A percentile compares a stretch with the other conserved stretches of the same genome.
These are phyloP conservation scores for Myotis daubentonii DNA, from an alignment of 2,797 vertebrate genomes.

Conservation along the genomic window DNA sequence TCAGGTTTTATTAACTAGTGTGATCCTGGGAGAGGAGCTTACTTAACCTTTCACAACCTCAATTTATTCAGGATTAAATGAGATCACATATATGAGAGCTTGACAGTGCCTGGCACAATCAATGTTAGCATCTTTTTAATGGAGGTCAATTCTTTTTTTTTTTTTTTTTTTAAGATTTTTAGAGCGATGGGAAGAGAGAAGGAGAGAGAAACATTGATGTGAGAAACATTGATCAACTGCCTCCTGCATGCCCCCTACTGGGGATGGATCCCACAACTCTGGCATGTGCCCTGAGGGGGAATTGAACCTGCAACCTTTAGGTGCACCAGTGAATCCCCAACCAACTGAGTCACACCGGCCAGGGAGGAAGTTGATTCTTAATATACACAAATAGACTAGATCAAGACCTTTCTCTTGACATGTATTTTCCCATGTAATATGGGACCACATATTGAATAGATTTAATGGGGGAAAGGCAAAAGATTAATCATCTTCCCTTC, in stretches of 20 bases:
- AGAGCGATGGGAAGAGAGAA: neutral
- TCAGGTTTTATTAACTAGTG: neutral
- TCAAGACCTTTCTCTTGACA: neutral
- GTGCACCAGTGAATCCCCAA: neutral
- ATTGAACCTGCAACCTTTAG: neutral
- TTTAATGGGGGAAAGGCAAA: neutral
- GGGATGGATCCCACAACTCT: neutral
- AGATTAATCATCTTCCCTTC: neutral
- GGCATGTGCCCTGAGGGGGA: neutral
- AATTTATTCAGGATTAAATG: slow-evolving; percentile 7
- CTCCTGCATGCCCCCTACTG: neutral
- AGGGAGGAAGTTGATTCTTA: neutral
- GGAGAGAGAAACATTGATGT: neutral
- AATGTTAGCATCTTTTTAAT: neutral
- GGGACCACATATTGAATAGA: neutral
- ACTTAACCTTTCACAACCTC: neutral
- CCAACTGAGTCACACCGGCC: neutral
- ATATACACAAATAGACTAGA: neutral
- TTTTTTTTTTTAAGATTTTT: neutral
- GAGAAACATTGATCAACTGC: neutral
- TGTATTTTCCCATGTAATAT: neutral
- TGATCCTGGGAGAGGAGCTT: neutral
- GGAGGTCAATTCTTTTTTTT: neutral
- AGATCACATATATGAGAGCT: neutral
- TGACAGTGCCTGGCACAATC: neutral